A percentile compares a stretch with the other conserved stretches of the same genome.
These are phyloP conservation scores for Bambusicola thoracicus DNA, from an alignment of 2,113 vertebrate genomes.

Conservation along the genomic window DNA sequence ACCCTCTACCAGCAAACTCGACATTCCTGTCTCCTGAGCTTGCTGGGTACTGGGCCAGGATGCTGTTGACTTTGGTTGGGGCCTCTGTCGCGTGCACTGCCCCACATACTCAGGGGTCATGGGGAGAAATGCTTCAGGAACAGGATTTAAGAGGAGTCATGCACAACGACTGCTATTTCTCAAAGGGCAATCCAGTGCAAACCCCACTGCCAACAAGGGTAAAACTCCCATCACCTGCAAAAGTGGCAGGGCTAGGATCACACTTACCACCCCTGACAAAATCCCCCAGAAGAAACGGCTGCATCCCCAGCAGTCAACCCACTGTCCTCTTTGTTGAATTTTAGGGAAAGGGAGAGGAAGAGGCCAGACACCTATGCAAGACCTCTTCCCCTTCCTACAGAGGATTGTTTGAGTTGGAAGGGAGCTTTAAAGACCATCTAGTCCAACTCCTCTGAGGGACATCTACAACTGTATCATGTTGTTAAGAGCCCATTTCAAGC, in stretches of 20 bases:
- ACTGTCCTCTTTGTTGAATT: neutral
- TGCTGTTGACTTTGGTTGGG: neutral
- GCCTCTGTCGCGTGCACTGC: neutral
- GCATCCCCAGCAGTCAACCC: neutral
- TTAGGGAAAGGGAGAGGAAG: neutral
- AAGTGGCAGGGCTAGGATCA: neutral
- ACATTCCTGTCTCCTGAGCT: conserved; percentile 49
- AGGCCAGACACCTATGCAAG: neutral
- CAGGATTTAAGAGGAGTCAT: neutral
- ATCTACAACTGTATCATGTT: too few relatives aligned
- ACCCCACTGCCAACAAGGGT: neutral
- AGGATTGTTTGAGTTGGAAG: too few relatives aligned
- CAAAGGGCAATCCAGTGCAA: neutral
- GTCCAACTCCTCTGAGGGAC: too few relatives aligned
- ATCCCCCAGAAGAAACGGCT: neutral
- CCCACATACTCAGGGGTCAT: neutral
- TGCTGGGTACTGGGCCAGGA: fast-evolving
- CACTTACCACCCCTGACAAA: neutral
- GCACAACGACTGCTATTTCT: neutral
- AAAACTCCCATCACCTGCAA: fast-evolving
- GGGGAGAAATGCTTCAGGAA: neutral
- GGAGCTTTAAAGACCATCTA: too few relatives aligned
- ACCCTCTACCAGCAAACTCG: neutral
- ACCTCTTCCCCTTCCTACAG: neutral
- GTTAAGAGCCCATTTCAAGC: too few relatives aligned